Conservation (phyloP, 2,888 invertebrate genomes). For the Parnassius apollo region DNA sequence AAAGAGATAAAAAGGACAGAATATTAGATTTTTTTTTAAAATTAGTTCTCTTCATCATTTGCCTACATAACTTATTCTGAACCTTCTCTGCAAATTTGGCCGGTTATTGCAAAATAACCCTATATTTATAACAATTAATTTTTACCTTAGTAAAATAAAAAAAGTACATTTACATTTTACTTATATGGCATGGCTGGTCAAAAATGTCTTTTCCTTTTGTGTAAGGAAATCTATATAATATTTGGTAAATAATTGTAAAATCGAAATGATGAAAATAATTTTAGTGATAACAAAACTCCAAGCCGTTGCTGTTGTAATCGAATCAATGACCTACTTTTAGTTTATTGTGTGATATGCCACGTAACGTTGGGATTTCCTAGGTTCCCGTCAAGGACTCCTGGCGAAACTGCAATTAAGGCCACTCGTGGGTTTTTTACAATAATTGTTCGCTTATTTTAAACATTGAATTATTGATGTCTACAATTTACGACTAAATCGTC, state of each 20-base stretch:
- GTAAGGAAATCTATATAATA: no score
- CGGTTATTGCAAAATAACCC: no score
- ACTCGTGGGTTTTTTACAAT: slow-evolving; percentile 42
- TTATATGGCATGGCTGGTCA: no score
- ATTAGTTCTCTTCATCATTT: no score
- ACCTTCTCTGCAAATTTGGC: no score
- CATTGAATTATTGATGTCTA: background rate
- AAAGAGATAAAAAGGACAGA: no score
- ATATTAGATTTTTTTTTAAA: no score
- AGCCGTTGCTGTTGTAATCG: slow-evolving; percentile 46
- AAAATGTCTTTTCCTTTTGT: no score
- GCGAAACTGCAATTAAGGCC: slow-evolving; percentile 35
- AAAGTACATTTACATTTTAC: no score
- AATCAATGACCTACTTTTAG: slow-evolving; percentile 65
- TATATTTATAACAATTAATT: no score
- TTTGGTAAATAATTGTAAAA: slow-evolving; percentile 10
- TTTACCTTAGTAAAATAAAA: no score
- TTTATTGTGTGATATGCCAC: slow-evolving; percentile 47
- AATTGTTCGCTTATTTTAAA: slow-evolving; percentile 15
- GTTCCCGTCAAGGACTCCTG: slow-evolving; percentile 61
- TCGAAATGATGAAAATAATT: slow-evolving; percentile 19
- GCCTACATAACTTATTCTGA: no score
- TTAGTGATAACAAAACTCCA: slow-evolving; percentile 36
- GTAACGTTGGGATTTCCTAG: slow-evolving; percentile 70
- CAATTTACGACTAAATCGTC: background rate